Conservation (phyloP, 2,797 vertebrate genomes). For the Pristis pectinata region DNA sequence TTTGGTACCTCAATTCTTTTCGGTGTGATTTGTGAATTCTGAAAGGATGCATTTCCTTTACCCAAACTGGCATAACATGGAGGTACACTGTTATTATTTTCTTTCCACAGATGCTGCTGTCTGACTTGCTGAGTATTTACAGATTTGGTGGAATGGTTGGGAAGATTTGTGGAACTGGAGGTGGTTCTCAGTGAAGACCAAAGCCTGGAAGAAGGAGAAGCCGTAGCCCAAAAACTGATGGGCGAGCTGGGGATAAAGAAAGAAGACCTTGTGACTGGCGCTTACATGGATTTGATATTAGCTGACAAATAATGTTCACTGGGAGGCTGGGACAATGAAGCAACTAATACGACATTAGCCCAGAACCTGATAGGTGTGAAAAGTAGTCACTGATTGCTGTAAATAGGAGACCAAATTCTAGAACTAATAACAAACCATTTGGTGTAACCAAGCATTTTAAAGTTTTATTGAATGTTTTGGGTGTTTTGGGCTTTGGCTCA, state of each 20-base stretch:
- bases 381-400: too few relatives aligned
- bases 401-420: neutral
- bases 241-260: constrained; percentile 55
- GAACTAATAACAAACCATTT: neutral
- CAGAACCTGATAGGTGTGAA: too few relatives aligned
- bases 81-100: too few relatives aligned
- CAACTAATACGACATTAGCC: neutral
- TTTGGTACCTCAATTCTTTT: too few relatives aligned
- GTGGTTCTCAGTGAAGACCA: constrained; percentile 69
- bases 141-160: constrained; percentile 60
- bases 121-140: too few relatives aligned
- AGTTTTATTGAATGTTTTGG: too few relatives aligned
- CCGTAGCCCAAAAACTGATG: constrained; percentile 64
- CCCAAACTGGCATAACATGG: too few relatives aligned
- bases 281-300: constrained; percentile 72
- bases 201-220: constrained; percentile 59
- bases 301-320: constrained; percentile 39
- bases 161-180: constrained; percentile 76
- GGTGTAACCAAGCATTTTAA: neutral
- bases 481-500: too few relatives aligned
- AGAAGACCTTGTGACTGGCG: constrained; percentile 63
- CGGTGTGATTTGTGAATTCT: too few relatives aligned
- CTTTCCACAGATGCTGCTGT: too few relatives aligned
- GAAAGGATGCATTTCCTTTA: too few relatives aligned
- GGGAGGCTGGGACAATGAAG: neutral